Percentiles rank a stretch among this genome's conserved stretches.
Conservation (phyloP, 2,888 invertebrate species). For the Saturnia pavonia region DNA sequence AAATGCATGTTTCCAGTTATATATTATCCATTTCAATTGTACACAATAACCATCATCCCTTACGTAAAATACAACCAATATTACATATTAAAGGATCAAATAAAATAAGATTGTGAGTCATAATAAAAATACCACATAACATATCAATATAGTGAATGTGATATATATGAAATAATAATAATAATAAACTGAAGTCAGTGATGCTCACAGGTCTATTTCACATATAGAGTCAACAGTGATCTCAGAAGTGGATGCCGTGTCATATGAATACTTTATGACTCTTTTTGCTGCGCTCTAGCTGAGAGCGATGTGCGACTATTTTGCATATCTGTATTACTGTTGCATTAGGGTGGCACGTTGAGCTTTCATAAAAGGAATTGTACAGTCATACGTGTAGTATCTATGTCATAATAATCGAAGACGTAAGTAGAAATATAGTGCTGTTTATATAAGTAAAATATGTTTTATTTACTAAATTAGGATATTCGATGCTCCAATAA, state of each 20-base stretch:
- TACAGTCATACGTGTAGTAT: neutral
- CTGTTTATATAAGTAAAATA: too few relatives aligned
- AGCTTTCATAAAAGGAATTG: neutral
- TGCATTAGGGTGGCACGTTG: constrained; percentile 16
- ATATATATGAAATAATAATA: too few relatives aligned
- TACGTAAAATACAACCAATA: too few relatives aligned
- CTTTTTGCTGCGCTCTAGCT: constrained; percentile 35
- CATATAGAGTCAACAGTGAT: constrained; percentile 67
- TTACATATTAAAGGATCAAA: too few relatives aligned
- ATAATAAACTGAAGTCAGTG: too few relatives aligned
- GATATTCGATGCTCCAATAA: neutral
- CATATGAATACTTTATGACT: constrained; percentile 70
- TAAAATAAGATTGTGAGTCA: too few relatives aligned
- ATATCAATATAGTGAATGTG: too few relatives aligned
- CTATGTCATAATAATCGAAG: neutral
- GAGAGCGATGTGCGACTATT: constrained; percentile 19
- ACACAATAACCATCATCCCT: too few relatives aligned
- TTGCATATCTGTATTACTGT: constrained; percentile 22
- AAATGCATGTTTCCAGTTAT: too few relatives aligned
- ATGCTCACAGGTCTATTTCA: constrained; percentile 40
- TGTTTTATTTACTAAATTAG: neutral
- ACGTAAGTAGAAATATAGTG: neutral
- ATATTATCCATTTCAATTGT: too few relatives aligned
- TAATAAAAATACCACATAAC: too few relatives aligned
- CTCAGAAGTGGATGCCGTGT: constrained; percentile 64